phyloP scores from a whole-genome alignment of 1,140 invertebrate genomes.

The Fopius arisanus region DNA sequence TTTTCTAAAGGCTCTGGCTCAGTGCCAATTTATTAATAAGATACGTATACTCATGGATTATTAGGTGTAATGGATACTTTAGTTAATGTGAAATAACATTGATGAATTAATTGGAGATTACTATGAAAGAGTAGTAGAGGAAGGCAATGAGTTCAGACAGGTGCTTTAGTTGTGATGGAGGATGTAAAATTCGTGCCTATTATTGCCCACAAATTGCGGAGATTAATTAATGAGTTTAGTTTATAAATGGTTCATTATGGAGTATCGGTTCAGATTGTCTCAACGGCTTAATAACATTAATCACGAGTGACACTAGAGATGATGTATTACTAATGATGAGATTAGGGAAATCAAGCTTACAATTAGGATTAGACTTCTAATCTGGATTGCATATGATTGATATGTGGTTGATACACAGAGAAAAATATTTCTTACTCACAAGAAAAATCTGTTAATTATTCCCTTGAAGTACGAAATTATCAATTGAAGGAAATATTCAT shows the following conservation, averaged over 20 bases:
- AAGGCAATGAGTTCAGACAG: background rate
- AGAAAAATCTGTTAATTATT: too few relatives aligned
- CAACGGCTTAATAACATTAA: conserved; percentile 10
- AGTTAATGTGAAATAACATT: conserved; percentile 4
- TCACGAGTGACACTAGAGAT: background rate
- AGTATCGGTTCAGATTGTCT: background rate
- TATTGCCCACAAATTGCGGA: background rate
- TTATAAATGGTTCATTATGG: background rate
- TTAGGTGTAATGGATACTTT: conserved; percentile 4
- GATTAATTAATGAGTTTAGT: background rate
- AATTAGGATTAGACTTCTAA: background rate
- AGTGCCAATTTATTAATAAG: background rate
- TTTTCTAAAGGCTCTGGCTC: conserved; percentile 17
- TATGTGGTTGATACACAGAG: background rate
- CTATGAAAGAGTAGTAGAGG: background rate
- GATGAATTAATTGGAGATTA: background rate
- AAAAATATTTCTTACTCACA: too few relatives aligned
- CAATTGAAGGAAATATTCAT: too few relatives aligned
- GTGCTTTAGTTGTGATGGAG: background rate
- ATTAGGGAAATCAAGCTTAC: conserved; percentile 6
- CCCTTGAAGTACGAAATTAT: too few relatives aligned
- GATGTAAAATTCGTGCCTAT: background rate
- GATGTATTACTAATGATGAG: background rate
- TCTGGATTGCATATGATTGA: background rate
- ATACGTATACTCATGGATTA: background rate